Base-by-base conservation (phyloP, 1,140 invertebrate species). In the Trachymyrmex septentrionalis region DNA sequence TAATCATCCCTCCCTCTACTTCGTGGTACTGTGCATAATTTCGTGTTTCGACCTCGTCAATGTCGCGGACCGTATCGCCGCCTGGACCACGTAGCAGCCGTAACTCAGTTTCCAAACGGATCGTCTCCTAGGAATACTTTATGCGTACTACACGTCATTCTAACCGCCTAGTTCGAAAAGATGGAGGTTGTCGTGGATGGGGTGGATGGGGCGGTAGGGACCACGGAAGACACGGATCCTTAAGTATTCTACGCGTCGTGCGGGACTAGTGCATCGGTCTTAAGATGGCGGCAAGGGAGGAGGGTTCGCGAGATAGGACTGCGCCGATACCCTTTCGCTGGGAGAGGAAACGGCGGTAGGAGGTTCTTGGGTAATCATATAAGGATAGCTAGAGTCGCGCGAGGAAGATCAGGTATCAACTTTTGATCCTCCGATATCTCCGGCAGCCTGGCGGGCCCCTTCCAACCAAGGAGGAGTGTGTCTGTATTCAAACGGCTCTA, bases 401-500 rank as follows among this genome's bases (percentile, higher is more conserved):
- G 88, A 90, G 85, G 88, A 82, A 78, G 86, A 86, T 59, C 57
- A 73, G 91, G 92, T 93, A 94, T 94, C 93, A 94, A 94, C 93
- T 94, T 93, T 94, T 94, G 93, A 94, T 93, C 92, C 93, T 87
- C 63, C 90, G 89, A 88, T 91, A 91, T 93, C 92, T 90, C 80
- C 86, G 50, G 50, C 64, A 72, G 57, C 53, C 69, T 61, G 53
- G 30, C 38, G 66, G 76, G 57, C 77, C 75, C 77, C 73, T 86
- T 64, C 57, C 69, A 76, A 19, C 38, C 71, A 50, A 14, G 80
- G 24, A 50, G 77, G 19, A 61, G 53, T 64, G 71, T 87, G 89
- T 94, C 93, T 93, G 91, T 94, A 95, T 95, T 95, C 94, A 95
- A 95, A 95, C 93, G 93, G 87, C 91, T 94, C 93, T 94, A 94